These are phyloP conservation scores for Falco novaeseelandiae DNA, from an alignment of 2,797 vertebrate genomes.

Conservation along the genomic window DNA sequence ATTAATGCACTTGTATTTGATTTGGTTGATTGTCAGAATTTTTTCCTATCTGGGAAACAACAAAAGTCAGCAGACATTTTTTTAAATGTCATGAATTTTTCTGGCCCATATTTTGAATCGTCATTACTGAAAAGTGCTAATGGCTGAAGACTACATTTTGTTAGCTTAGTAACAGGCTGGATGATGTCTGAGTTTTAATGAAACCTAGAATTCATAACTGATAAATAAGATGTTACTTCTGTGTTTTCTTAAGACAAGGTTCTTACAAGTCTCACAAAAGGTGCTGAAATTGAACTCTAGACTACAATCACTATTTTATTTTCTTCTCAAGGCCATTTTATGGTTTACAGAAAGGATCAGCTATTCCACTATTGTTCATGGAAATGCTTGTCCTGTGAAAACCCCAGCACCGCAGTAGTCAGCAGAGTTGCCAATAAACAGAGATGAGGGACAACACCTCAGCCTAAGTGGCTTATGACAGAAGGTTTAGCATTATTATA, in stretches of 20 bases:
- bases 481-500: neutral
- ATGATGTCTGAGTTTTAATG: neutral
- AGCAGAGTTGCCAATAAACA: neutral
- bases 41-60: neutral
- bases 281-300: neutral
- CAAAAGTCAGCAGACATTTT: neutral
- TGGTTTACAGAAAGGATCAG: neutral
- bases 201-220: neutral
- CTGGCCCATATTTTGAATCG: neutral
- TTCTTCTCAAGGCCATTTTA: neutral
- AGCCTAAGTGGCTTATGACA: neutral
- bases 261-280: neutral
- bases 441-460: neutral
- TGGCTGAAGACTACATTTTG: neutral
- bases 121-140: neutral
- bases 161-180: neutral
- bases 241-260: neutral
- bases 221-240: neutral
- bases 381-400: neutral
- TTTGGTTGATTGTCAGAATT: neutral
- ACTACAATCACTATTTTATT: neutral
- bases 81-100: neutral
- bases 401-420: neutral
- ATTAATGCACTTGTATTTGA: neutral
- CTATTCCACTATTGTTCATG: neutral